phyloP scores from a whole-genome alignment of 2,113 vertebrate genomes.

The Macquaria australasica region DNA sequence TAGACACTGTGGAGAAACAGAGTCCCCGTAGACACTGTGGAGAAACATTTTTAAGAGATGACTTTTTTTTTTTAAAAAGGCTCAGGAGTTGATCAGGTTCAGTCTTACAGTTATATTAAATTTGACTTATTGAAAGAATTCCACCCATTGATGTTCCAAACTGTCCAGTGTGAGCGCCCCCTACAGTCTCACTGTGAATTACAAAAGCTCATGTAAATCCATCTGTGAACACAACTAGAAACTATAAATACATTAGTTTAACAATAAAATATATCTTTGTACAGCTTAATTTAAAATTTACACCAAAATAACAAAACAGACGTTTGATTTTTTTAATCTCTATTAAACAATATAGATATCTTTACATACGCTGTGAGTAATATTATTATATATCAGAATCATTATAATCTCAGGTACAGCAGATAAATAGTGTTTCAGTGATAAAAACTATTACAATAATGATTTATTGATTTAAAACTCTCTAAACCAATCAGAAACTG shows the following conservation, averaged over 20 bases:
- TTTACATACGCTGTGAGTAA: not conserved
- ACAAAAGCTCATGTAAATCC: not conserved
- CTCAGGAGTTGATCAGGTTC: not conserved
- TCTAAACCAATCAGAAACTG: slow-evolving; percentile 3
- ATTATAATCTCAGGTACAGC: not conserved
- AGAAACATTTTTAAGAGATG: too few relatives aligned
- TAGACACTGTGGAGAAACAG: too few relatives aligned
- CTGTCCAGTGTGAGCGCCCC: not conserved
- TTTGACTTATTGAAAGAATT: not conserved
- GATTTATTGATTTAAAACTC: not conserved
- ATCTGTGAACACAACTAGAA: not conserved
- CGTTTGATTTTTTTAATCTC: not conserved
- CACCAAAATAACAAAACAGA: not conserved
- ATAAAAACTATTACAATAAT: not conserved
- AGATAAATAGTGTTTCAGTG: not conserved
- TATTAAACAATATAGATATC: slow-evolving; percentile 15
- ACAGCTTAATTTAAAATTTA: slow-evolving; percentile 34
- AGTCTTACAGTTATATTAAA: not conserved
- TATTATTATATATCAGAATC: not conserved
- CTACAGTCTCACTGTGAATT: not conserved
- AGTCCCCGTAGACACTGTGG: too few relatives aligned
- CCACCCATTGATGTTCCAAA: not conserved
- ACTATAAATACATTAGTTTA: slow-evolving; percentile 40
- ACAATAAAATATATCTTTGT: slow-evolving; percentile 35
- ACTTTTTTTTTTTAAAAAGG: not conserved